Conservation (phyloP, 2,113 vertebrate species). For the Glaucomys volans region DNA sequence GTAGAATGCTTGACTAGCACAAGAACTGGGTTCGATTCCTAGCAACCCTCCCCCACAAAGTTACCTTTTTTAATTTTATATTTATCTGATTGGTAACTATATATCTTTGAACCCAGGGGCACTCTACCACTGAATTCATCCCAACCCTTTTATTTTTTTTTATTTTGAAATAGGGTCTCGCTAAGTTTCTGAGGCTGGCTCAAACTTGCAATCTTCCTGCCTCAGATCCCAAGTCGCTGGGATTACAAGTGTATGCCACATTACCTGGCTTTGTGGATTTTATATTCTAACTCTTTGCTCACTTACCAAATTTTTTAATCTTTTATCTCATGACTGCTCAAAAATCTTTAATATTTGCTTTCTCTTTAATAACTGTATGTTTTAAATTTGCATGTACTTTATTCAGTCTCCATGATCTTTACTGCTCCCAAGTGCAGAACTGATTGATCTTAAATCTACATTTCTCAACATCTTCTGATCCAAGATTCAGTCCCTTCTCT, state of each 20-base stretch:
- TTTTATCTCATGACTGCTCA: not conserved
- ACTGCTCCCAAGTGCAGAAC: not conserved
- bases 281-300: not conserved
- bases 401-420: not conserved
- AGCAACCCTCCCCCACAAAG: too few relatives aligned
- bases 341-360: slow-evolving; percentile 18
- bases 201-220: not conserved
- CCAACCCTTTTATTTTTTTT: not conserved
- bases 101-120: not conserved
- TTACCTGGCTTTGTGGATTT: not conserved
- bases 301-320: not conserved
- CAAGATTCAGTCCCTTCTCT: not conserved
- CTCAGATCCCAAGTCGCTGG: not conserved
- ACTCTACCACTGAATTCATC: not conserved
- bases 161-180: not conserved
- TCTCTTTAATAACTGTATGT: not conserved
- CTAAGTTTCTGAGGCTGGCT: not conserved
- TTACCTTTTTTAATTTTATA: not conserved
- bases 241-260: not conserved
- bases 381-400: not conserved
- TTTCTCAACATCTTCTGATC: not conserved
- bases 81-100: slow-evolving; percentile 1
- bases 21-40: too few relatives aligned
- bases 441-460: not conserved
- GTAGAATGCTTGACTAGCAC: too few relatives aligned